phyloP scores from a whole-genome alignment of 2,888 invertebrate species.

The Mellilla xanthometata region DNA sequence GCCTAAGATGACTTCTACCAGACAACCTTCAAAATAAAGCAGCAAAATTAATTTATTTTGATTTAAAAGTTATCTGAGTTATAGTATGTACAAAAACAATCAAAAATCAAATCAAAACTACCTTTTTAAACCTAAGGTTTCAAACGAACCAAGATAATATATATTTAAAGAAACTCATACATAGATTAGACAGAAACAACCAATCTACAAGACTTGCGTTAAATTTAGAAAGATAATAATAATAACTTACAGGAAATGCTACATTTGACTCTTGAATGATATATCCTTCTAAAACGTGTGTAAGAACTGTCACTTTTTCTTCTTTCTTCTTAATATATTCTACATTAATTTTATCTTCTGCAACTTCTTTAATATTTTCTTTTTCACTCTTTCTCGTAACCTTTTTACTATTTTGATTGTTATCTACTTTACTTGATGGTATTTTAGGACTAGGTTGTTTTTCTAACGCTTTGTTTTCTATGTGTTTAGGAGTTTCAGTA shows the following conservation, averaged over 20 bases:
- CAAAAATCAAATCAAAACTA: too few relatives aligned
- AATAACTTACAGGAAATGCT: constrained; percentile 68
- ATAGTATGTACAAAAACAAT: too few relatives aligned
- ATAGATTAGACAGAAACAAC: background rate
- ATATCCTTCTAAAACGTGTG: constrained; percentile 71
- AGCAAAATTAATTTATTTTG: too few relatives aligned
- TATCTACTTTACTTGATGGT: background rate
- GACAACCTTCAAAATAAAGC: too few relatives aligned
- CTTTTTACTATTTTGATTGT: background rate
- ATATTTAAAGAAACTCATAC: too few relatives aligned
- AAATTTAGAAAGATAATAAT: background rate
- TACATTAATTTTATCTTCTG: constrained; percentile 7
- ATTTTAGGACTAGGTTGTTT: background rate
- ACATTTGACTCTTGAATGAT: constrained; percentile 75
- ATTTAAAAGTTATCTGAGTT: too few relatives aligned
- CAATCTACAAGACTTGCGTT: background rate
- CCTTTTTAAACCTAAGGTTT: too few relatives aligned
- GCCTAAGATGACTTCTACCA: too few relatives aligned
- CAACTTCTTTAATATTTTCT: constrained; percentile 1
- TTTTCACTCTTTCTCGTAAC: constrained; percentile 14
- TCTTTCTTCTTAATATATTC: constrained; percentile 15
- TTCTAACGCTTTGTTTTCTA: too few relatives aligned
- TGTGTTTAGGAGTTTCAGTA: background rate
- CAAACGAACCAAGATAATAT: too few relatives aligned
- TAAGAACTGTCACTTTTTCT: constrained; percentile 44